Evolutionary conservation across 1,140 invertebrate genomes (phyloP).

Genomic region (Drosophila erecta): DNA sequence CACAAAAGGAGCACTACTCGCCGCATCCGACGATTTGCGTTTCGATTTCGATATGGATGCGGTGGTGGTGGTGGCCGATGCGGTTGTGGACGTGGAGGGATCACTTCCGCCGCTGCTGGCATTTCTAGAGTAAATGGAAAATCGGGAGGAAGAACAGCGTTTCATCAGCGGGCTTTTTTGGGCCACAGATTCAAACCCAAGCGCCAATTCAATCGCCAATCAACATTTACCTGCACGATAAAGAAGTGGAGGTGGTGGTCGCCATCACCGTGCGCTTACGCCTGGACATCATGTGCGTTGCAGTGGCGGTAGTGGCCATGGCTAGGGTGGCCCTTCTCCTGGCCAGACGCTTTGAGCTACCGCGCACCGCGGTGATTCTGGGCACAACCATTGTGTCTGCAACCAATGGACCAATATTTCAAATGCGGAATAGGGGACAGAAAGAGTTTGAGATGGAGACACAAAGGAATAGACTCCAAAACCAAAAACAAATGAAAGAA

Average conservation of each 20-base stretch:
- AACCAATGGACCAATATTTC: constrained; percentile 15
- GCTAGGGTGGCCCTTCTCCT: constrained; percentile 49
- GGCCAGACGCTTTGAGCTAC: constrained; percentile 49
- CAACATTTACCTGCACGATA: constrained; percentile 64
- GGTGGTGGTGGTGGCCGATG: constrained; percentile 5
- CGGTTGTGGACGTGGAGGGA: constrained; percentile 6
- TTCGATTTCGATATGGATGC: constrained; percentile 8
- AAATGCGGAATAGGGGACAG: constrained; percentile 1
- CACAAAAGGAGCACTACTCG: constrained; percentile 72
- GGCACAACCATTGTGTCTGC: constrained; percentile 40
- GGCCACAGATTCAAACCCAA: not conserved
- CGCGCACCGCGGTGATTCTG: constrained; percentile 48
- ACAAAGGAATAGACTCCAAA: not conserved
- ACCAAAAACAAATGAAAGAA: constrained; percentile 36
- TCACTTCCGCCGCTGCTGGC: constrained; percentile 15
- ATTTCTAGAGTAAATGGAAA: constrained; percentile 37
- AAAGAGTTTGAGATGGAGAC: constrained; percentile 13
- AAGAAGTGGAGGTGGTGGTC: constrained; percentile 6
- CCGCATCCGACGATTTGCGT: constrained; percentile 13
- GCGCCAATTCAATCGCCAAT: constrained; percentile 22
- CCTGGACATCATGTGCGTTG: constrained; percentile 50
- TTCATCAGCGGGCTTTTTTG: constrained; percentile 1
- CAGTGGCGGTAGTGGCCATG: constrained; percentile 9
- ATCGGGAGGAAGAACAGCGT: constrained; percentile 10
- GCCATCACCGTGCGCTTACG: constrained; percentile 55